Base-by-base conservation (phyloP, 2,888 invertebrate genomes). In the Drosophila kuntzei region DNA sequence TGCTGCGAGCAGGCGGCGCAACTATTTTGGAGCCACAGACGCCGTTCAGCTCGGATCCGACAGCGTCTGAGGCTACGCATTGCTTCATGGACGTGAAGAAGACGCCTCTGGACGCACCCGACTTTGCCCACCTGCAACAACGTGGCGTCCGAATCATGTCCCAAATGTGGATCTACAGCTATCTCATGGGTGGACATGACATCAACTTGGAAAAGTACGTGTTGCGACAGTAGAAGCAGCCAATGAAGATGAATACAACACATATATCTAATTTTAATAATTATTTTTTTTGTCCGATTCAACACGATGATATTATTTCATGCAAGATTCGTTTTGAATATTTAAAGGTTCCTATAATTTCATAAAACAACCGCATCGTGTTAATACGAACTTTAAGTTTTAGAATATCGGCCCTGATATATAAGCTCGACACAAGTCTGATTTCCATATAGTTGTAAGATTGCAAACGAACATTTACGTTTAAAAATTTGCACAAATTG, bases 1-100 rank as follows among this genome's bases (percentile, higher is more conserved):
- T 98, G 0, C 94, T 98, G 37, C 93, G 93, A 57, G 96, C 97
- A 0, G 98, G 98, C 0, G 96, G 95, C 0, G 98, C 97, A 0
- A 89, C 87, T 0, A 95, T 97, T 22, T 91, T 95, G 0, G 93
- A 94, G 32, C 93, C 90, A 0, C 59, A 71, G 7, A 59, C 89
- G 8, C 92, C 92, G 0, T 91, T 89, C 39, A 69, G 79, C 14
- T 49, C 63, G 0, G 87, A 87, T 46, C 37, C 71, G 1, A 16
- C 65, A 7, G 60, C 83, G 2, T 32, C 51, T 2, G 68, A 57
- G 11, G 92, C 90, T 20, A 91, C 92, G 0, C 92, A 92, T 69
- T 92, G 92, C 49, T 91, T 91, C 59, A 91, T 92, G 1, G 92
- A 92, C 18, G 53, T 76, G 0, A 92, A 90, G 67, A 90, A 90